These are phyloP conservation scores for Lasiurus borealis DNA, from an alignment of 2,113 vertebrate species.

Conservation along the genomic window DNA sequence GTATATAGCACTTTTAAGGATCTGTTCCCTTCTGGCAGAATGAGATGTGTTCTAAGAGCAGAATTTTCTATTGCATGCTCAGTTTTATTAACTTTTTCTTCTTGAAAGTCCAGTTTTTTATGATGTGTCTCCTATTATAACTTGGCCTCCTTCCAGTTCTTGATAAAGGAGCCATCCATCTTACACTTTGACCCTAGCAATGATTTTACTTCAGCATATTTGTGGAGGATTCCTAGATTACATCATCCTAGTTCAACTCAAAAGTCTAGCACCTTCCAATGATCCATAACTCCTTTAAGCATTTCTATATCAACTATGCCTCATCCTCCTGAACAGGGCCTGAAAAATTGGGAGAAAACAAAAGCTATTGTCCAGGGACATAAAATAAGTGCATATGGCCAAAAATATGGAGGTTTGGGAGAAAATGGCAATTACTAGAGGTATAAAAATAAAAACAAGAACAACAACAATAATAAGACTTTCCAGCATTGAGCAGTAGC, in stretches of 20 bases:
- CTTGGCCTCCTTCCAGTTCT: not conserved
- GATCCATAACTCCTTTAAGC: not conserved
- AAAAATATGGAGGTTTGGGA: not conserved
- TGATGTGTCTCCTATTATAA: not conserved
- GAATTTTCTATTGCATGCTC: not conserved
- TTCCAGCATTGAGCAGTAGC: not conserved
- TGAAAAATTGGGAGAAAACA: not conserved
- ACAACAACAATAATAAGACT: not conserved
- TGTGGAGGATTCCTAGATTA: not conserved
- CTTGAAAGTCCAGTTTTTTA: not conserved
- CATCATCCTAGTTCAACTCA: not conserved
- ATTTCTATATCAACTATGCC: not conserved
- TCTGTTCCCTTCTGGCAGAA: not conserved
- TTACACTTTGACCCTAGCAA: not conserved
- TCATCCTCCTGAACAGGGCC: not conserved
- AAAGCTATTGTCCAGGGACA: not conserved
- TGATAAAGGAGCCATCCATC: not conserved
- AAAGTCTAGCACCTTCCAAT: not conserved
- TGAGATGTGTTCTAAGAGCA: not conserved
- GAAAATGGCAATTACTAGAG: not conserved
- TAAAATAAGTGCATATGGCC: not conserved
- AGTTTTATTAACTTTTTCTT: constrained; percentile 22
- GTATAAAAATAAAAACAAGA: not conserved
- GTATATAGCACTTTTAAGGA: not conserved
- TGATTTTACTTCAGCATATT: not conserved